Evolutionary conservation across 2,888 invertebrate genomes (phyloP).

Genomic region (Proisotoma minuta): DNA sequence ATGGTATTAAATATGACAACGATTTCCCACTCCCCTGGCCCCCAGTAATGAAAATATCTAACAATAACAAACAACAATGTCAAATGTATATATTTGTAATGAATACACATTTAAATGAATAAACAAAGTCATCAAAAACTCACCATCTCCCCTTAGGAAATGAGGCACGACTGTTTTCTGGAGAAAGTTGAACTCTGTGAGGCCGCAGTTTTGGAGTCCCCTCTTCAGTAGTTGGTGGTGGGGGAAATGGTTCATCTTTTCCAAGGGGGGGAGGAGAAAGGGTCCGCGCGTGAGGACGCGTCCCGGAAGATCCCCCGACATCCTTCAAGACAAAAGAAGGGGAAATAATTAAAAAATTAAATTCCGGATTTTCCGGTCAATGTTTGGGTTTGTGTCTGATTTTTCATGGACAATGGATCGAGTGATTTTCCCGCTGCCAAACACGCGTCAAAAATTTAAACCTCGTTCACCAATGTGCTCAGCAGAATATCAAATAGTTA

Average conservation of each 20-base stretch:
- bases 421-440: too few species aligned
- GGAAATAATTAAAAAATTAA: too few species aligned
- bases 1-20: slow-evolving; percentile 25
- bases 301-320: slow-evolving; percentile 20
- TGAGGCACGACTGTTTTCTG: slow-evolving; percentile 22
- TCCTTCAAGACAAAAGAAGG: too few species aligned
- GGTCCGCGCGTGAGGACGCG: slow-evolving; percentile 13
- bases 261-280: slow-evolving; percentile 12
- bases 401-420: too few species aligned
- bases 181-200: slow-evolving; percentile 16
- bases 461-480: too few species aligned
- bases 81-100: background rate
- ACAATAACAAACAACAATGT: background rate
- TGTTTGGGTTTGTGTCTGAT: background rate
- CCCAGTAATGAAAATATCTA: slow-evolving; percentile 13
- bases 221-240: slow-evolving; percentile 9
- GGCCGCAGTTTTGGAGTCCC: background rate
- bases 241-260: slow-evolving; percentile 6
- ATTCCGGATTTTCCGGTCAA: background rate
- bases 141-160: slow-evolving; percentile 17
- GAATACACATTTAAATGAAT: background rate
- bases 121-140: slow-evolving; percentile 9
- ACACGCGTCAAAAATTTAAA: too few species aligned
- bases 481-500: too few species aligned
- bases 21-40: slow-evolving; percentile 21